phyloP scores from a whole-genome alignment of 2,113 vertebrate genomes.

The Taxidea taxus region DNA sequence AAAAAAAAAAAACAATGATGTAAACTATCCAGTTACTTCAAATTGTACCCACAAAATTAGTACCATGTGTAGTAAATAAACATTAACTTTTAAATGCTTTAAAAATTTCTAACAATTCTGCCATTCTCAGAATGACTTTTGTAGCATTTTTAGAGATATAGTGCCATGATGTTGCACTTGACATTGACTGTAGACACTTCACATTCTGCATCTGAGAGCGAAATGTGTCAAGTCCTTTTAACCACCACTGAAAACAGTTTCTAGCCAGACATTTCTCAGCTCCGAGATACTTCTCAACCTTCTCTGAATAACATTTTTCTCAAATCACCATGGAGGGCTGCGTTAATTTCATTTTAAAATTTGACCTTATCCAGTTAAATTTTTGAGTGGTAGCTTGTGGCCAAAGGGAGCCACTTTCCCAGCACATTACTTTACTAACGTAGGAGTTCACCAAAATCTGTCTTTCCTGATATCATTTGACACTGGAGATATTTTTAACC shows the following conservation, averaged over 20 bases:
- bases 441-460: neutral
- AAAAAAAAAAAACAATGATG: neutral
- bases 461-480: neutral
- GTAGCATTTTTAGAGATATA: neutral
- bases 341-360: neutral
- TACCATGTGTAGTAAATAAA: constrained; percentile 2
- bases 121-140: neutral
- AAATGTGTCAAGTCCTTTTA: neutral
- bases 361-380: neutral
- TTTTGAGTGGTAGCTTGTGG: neutral
- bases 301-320: neutral
- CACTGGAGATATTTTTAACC: neutral
- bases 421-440: neutral
- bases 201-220: neutral
- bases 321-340: neutral
- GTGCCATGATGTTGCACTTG: neutral
- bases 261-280: neutral
- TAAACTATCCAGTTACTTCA: neutral
- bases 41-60: neutral
- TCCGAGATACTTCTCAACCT: neutral
- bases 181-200: neutral
- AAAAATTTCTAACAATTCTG: neutral
- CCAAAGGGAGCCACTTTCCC: neutral
- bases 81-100: neutral
- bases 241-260: neutral